Evolutionary conservation across 1,140 invertebrate species (phyloP), one percentile per base, ranked within the genome.

Genomic region (Cyclina sinensis): DNA sequence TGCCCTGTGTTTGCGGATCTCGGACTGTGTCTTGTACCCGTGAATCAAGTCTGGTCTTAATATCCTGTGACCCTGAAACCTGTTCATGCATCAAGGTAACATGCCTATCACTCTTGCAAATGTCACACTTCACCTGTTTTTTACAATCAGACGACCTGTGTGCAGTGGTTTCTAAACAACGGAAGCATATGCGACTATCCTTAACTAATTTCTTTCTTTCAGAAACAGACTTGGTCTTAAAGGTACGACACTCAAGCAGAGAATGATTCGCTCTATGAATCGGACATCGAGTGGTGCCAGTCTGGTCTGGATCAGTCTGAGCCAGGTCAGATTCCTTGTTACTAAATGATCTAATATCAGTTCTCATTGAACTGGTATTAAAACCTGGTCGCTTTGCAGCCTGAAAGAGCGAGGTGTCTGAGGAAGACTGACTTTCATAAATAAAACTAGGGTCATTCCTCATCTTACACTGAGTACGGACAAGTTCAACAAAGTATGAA

Each of bases 391-490:
- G 57, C 14, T n/a, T 59, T 59, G 57, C 57, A 27, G 24, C 57
- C 57, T 59, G 14, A 27, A 27, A 27, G 57, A 5, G 57, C n/a
- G 7, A 5, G n/a, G 46, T 48, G 18, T 48, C 46, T 48, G 46
- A 48, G 46, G 46, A 7, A 48, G 46, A 48, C 46, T 11, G 7
- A 48, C 46, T 48, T 18, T 74, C 70, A 39, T 43, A 30, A n/a
- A n/a, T n/a, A 37, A 91, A 91, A 21, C 89, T 73, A 12, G 89
- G 89, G 48, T 92, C 78, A 24, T 91, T 91, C 16, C 46, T 65
- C 4, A 86, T 87, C 5, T 57, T 37, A 54, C 83, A 84, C 30
- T 84, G 62, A 37, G 89, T 57, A 82, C 48, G 48, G 5, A 89
- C 16, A 70, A 91, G 91, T 16, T 89, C 68, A 3, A 39, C 37